These are phyloP conservation scores for Agrilus planipennis DNA, from an alignment of 1,140 invertebrate species.

Conservation along the genomic window DNA sequence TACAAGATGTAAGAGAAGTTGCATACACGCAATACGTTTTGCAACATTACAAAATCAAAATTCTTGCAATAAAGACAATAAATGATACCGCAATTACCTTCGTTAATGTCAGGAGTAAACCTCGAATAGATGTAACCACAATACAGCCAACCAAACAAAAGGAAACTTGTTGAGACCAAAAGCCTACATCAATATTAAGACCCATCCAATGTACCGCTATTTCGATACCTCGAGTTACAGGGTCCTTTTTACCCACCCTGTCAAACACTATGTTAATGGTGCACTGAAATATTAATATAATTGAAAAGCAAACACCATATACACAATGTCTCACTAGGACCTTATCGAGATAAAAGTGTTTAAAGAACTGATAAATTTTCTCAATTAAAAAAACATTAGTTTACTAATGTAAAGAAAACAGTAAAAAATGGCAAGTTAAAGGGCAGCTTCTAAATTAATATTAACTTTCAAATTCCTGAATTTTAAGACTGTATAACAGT, in stretches of 20 bases:
- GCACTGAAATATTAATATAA: slow-evolving; percentile 49
- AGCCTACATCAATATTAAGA: slow-evolving; percentile 90
- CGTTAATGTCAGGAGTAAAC: slow-evolving; percentile 90
- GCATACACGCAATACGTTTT: too few relatives aligned
- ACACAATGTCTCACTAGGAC: too few relatives aligned
- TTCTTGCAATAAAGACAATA: not conserved
- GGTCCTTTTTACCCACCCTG: slow-evolving; percentile 96
- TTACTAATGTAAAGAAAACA: slow-evolving; percentile 1
- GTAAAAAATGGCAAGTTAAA: slow-evolving; percentile 5
- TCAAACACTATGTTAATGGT: slow-evolving; percentile 99
- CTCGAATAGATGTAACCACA: slow-evolving; percentile 94
- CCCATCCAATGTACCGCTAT: slow-evolving; percentile 96
- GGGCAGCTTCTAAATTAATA: not conserved
- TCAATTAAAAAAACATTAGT: slow-evolving; percentile 5
- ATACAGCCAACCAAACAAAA: slow-evolving; percentile 97
- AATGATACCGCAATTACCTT: slow-evolving; percentile 61
- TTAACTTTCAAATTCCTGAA: too few relatives aligned
- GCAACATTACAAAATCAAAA: not conserved
- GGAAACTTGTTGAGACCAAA: slow-evolving; percentile 98
- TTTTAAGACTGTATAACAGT: too few relatives aligned
- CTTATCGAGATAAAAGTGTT: too few relatives aligned
- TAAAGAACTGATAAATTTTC: slow-evolving; percentile 7
- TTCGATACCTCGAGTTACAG: slow-evolving; percentile 92
- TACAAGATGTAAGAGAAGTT: too few relatives aligned
- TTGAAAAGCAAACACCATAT: too few relatives aligned